Evolutionary conservation across 2,113 vertebrate species (phyloP), one percentile per base, ranked within the genome.

Genomic region (Potamarius usumacintae): DNA sequence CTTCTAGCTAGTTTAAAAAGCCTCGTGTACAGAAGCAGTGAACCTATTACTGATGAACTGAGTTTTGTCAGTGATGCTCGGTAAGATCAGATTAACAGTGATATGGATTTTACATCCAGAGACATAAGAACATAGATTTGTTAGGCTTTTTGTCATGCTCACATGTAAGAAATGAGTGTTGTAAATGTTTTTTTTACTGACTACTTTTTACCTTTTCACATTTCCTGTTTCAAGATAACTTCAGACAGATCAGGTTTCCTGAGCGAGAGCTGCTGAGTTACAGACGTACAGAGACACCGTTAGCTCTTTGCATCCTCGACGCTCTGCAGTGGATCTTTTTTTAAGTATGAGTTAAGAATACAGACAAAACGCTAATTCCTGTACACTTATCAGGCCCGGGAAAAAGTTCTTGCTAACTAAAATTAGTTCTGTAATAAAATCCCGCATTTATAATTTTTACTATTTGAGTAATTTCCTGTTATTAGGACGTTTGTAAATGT

Each of bases 321-420:
- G n/a, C 72, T 11, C 74, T 83, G 42, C 74, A 80, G 48, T 67
- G 82, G 50, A 18, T 67, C 18, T 3, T 4, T 83, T 15, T 72
- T 89, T 65, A 87, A 62, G 86, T 81, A 22, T 34, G 80, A 87
- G 53, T 42, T 71, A 77, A 63, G 48, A 71, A 55, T 25, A 27
- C 27, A 58, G 67, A 85, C 42, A 62, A 65, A 78, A 34, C 2
- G 82, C 86, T 88, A 52, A 87, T 91, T 74, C 71, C 25, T 20
- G 20, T 30, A 85, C 34, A 53, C 52, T 63, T 27, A n/a, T 76
- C 69, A 25, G 42, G 18, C 22, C 10, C 4, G 78, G 52, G 52
- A 57, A 88, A 63, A 63, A 65, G 8, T 22, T 22, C 0, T 9
- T 2, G 62, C 62, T 63, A 22, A 22, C 62, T 30, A 25, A 77